Evolutionary conservation across 2,113 vertebrate species (phyloP), one percentile per base, ranked within the genome.

Genomic region (Mugil cephalus): DNA sequence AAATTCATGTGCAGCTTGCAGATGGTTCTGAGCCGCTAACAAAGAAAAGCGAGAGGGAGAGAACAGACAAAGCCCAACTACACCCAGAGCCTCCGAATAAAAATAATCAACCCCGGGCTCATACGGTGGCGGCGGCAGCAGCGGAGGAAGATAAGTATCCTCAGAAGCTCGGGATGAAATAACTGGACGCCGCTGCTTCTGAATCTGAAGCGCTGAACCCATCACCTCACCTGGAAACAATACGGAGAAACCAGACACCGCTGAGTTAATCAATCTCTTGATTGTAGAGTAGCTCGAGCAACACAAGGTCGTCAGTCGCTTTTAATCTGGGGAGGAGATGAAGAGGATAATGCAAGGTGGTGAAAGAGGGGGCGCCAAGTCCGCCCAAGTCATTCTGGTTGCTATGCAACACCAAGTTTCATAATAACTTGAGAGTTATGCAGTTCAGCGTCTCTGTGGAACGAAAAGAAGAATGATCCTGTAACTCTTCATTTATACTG

Each of bases 1-100:
- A 77, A 40, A 80, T 87, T 69, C 47, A 86, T 69, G 55, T 21
- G 65, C 79, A 50, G 79, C 51, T 5, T 43, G 65, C 85, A 89
- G 70, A 82, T 15, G 56, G 53, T 56, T 30, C 62, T 36, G 52
- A 73, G 60, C 45, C 1, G 60, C 67, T 61, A 36, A 24, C 36
- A 61, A 62, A 8, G 54, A 35, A 59, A 39, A 74, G 19, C 47
- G 45, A 14, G 52, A 59, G 21, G 19, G 36, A 38, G 24, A 48
- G 42, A 1, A 65, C 51, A 30, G 24, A 59, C 45, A n/a, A 24
- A 17, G 47, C n/a, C 13, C 3, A 13, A 50, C 21, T 8, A 52
- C 1, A 14, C 10, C 18, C 2, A n/a, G 0, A 56, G 64, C 14
- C 3, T 39, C 30, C 43, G 45, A 71, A 73, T 61, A 54, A 68